A percentile compares a stretch with the other conserved stretches of the same genome.
phyloP scores from a whole-genome alignment of 2,113 vertebrate species.

The Zingel zingel region DNA sequence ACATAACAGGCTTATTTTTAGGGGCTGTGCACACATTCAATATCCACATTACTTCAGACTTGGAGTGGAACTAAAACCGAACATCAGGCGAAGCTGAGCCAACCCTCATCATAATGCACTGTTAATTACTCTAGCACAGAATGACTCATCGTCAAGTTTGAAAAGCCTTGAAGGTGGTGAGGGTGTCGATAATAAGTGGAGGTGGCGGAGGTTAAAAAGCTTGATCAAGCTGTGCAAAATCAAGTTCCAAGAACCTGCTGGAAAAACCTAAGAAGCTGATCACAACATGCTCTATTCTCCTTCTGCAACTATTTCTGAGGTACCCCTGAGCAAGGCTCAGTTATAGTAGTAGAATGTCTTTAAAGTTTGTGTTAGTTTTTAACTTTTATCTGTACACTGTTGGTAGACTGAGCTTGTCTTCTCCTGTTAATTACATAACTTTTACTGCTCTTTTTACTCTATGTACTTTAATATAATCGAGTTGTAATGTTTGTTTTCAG shows the following conservation, averaged over 20 bases:
- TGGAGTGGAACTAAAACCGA: conserved; percentile 16
- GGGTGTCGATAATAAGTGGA: conserved; percentile 36
- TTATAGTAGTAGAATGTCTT: background rate
- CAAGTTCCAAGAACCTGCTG: background rate
- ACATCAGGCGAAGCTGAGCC: conserved; percentile 8
- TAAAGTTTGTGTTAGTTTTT: background rate
- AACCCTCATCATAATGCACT: conserved; percentile 23
- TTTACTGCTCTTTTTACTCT: background rate
- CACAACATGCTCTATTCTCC: background rate
- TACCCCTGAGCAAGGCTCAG: conserved; percentile 1
- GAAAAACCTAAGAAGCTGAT: background rate
- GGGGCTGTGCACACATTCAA: conserved; percentile 14
- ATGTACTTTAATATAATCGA: background rate
- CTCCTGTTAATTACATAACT: background rate
- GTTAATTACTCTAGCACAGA: conserved; percentile 44
- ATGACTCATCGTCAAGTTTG: conserved; percentile 47
- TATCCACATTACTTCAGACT: conserved; percentile 23
- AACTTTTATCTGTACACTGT: background rate
- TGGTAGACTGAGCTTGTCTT: background rate
- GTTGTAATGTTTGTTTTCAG: background rate
- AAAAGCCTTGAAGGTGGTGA: conserved; percentile 36
- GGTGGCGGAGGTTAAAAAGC: conserved; percentile 4
- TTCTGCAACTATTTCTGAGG: background rate
- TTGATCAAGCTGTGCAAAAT: background rate
- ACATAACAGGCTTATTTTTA: conserved; percentile 43